Evolutionary conservation across 2,888 invertebrate species (phyloP), one percentile per base, ranked within the genome.

Genomic region (Melieria crassipennis): DNA sequence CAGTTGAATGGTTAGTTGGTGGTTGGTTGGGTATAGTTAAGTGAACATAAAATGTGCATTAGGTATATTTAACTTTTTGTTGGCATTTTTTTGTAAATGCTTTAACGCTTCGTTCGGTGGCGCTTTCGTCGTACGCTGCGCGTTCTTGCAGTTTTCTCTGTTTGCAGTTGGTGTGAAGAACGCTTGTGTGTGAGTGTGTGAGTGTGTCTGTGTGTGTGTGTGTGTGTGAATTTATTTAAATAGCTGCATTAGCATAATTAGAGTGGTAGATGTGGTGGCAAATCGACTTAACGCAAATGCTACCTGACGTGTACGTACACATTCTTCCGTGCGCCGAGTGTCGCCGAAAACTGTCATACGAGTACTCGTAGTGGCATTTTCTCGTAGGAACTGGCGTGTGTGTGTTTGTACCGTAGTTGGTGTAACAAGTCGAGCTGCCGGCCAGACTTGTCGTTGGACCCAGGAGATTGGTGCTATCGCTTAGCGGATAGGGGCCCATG

Each of bases 251-350:
- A 60, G 30, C 30, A 30, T 30, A 30, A 30, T 30, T 30, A 30
- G 30, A 30, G 67, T 71, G 66, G 60, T 63, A 48, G 45, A 55
- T 56, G 42, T 58, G 56, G 57, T 58, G 46, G 48, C 62, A 75
- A 64, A 63, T 45, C 61, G 72, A 57, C 65, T 56, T 60, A 50
- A 74, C 69, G 57, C 58, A 72, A 75, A 73, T 73, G 76, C 77
- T 83, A 84, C 83, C 83, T 84, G 81, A 75, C 74, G 75, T 70
- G 61, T 77, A 80, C 81, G 85, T 85, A 83, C 85, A 83, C 82
- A 87, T 87, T 83, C 87, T 85, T 80, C 87, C 87, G 78, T 87
- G 87, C 77, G 87, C 85, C 81, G 87, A 87, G 81, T 87, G 87
- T 74, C 87, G 82, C 75, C 87, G 85, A 80, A 87, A 86, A 79